Evolutionary conservation across 1,140 invertebrate genomes (phyloP).

Genomic region (Drosophila lini): DNA sequence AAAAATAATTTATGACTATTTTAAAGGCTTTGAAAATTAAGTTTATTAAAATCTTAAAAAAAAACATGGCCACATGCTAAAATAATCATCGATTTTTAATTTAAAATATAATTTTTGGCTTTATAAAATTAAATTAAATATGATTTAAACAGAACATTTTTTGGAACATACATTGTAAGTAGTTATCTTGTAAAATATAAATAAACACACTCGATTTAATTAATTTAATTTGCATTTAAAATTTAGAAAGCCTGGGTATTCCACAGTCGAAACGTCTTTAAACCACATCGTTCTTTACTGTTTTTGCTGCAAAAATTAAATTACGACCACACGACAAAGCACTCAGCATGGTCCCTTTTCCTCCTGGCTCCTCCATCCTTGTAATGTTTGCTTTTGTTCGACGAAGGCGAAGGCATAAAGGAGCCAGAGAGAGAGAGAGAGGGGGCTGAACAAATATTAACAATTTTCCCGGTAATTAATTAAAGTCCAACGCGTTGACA

Average conservation of each 20-base stretch:
- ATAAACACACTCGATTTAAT: no score
- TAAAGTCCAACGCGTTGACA: conserved; percentile 65
- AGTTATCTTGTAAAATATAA: not conserved
- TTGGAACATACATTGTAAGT: not conserved
- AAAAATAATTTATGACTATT: not conserved
- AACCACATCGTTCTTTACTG: not conserved
- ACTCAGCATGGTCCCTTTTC: conserved; percentile 22
- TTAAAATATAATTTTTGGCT: not conserved
- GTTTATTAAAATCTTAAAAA: not conserved
- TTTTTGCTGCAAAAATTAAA: conserved; percentile 60
- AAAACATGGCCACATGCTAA: not conserved
- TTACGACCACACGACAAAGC: conserved; percentile 61
- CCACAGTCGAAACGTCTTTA: not conserved
- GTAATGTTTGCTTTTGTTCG: conserved; percentile 52
- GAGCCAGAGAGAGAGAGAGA: not conserved
- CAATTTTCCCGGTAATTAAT: conserved; percentile 75
- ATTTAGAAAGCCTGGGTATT: not conserved
- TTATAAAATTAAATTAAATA: not conserved
- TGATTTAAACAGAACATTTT: no score
- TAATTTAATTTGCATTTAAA: no score
- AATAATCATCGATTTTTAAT: not conserved
- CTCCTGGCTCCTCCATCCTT: not conserved
- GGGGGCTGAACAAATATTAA: conserved; percentile 70
- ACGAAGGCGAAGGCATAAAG: conserved; percentile 1
- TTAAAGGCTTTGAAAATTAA: not conserved